Base-by-base conservation (phyloP, 2,797 vertebrate species). In the Siniperca scherzeri region DNA sequence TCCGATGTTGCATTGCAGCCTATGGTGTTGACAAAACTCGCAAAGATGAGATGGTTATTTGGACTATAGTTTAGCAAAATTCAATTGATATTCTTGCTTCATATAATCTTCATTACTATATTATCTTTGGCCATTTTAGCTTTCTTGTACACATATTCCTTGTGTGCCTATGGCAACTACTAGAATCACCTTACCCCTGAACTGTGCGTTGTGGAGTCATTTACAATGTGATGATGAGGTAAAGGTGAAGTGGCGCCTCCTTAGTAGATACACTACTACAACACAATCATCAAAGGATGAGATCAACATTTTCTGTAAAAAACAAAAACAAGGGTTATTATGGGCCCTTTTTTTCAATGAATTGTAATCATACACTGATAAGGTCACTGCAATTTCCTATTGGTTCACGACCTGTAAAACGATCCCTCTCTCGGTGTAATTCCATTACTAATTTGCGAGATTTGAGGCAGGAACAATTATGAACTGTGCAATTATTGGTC, bases 401-500 rank as follows among this genome's bases (percentile, higher is more conserved):
- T 80, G 74, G 82, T 92, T 89, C 81, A 80, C 10, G 44, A 88
- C 84, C 83, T 89, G 87, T 84, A 72, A 86, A 87, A 82, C 25
- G 42, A 93, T 89, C 74, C 69, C 77, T 90, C 72, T 81, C 68
- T 69, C 70, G 72, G 57, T 79, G 77, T 90, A 82, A 78, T 90
- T 81, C 85, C 66, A 80, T 74, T 81, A 77, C 60, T 93, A 91
- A 92, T 91, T 88, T 86, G 44, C 53, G 3, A n/a, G 48, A 89
- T 59, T 59, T 71, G 69, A 80, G 50, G 64, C 65, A 74, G 66
- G 86, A 89, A 78, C 55, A 87, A 82, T 91, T 90, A 89, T 85
- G 69, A 94, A 81, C 30, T 74, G 56, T 52, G 62, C 78, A 87
- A 90, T 93, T 84, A 91, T 82, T 82, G 75, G 79, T 89, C 77